Evolutionary conservation across 2,797 vertebrate genomes (phyloP), one percentile per base, ranked within the genome.

Genomic region (Hoplostethus mediterraneus): DNA sequence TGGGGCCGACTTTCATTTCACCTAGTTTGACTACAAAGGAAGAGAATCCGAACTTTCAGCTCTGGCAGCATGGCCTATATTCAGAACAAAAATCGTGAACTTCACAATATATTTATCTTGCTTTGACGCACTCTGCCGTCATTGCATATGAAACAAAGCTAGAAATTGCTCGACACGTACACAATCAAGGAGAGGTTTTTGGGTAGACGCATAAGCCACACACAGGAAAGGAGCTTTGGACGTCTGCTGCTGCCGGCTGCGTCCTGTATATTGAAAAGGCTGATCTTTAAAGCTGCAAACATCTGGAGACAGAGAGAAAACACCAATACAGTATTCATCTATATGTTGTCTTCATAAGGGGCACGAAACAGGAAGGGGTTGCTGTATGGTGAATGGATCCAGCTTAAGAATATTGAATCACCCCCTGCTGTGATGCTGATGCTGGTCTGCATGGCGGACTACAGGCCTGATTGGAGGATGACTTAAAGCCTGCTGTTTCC

Each of bases 301-400:
- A 61, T 71, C 57, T 28, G 54, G 62, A 71, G 75, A 70, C 10
- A 42, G 42, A 71, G 44, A 30, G 33, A 36, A 56, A 60, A 63
- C 66, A 62, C 3, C 10, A 40, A 77, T 89, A 63, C 76, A 87
- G 88, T 84, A 88, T 90, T 90, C 76, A 92, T 86, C 64, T 6
- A 5, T 6, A 5, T 47, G 40, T 65, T 66, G 67, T 82, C 71
- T 73, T 78, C 52, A 40, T 58, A 54, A 45, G 28, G 28, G 28
- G 28, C 71, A 21, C 1, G 21, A 21, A 21, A 21, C 21, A 36
- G 45, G 21, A 5, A 52, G 11, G 21, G 49, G 67, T 64, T 47
- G 51, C 2, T 0, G 40, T 40, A 16, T 33, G 45, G 6, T 1
- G 6, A 63, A 75, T 3, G 25, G 62, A 62, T 9, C 36, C 17